phyloP scores from a whole-genome alignment of 2,113 vertebrate genomes.

The Chroicocephalus ridibundus region DNA sequence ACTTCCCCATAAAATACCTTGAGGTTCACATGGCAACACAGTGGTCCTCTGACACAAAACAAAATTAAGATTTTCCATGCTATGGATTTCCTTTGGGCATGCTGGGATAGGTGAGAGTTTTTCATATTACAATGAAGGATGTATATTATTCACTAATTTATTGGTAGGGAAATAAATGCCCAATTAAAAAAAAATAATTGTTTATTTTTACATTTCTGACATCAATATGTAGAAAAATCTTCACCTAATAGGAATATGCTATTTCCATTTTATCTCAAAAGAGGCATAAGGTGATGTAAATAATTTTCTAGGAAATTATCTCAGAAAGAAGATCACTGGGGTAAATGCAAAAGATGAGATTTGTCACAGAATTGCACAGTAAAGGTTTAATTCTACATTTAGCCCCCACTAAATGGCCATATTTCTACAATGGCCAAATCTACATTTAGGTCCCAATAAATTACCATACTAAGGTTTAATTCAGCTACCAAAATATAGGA shows the following conservation, averaged over 20 bases:
- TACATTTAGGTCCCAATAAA: background rate
- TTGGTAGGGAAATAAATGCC: accelerated
- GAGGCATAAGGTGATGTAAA: background rate
- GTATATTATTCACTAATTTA: background rate
- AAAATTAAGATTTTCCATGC: background rate
- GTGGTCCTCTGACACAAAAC: background rate
- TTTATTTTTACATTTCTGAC: background rate
- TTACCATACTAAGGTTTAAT: background rate
- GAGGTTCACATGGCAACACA: background rate
- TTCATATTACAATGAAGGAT: background rate
- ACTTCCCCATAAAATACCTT: background rate
- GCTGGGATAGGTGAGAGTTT: background rate
- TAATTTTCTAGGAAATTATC: background rate
- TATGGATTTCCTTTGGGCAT: background rate
- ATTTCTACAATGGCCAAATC: background rate
- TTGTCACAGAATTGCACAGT: background rate
- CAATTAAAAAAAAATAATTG: background rate
- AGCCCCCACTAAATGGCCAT: background rate
- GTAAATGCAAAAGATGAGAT: background rate
- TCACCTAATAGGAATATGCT: background rate
- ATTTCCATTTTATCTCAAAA: background rate
- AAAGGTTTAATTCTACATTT: background rate
- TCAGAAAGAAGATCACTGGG: background rate
- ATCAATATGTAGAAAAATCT: background rate
- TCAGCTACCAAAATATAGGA: background rate